Conservation (phyloP, 2,888 invertebrate genomes). For the Peribatodes rhomboidaria region DNA sequence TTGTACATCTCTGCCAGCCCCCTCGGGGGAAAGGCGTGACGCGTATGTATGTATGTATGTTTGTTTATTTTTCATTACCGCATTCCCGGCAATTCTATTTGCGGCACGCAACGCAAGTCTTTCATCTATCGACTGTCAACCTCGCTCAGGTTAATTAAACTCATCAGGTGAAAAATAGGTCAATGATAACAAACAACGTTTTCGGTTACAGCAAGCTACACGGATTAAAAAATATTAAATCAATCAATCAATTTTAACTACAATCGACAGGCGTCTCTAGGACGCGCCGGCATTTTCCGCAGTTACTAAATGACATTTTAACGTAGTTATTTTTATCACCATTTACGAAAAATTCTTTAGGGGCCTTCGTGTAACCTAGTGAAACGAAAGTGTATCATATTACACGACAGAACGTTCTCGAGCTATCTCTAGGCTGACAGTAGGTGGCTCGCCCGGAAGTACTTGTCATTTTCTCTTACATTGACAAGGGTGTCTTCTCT, state of each 20-base stretch:
- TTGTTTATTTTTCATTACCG: too few species aligned
- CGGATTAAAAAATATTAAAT: slow-evolving; percentile 26
- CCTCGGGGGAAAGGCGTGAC: too few species aligned
- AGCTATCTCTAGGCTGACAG: slow-evolving; percentile 44
- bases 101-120: not conserved
- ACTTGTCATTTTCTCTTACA: slow-evolving; percentile 58
- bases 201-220: slow-evolving; percentile 9
- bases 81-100: not conserved
- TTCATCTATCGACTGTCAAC: slow-evolving; percentile 2
- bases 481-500: slow-evolving; percentile 60
- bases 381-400: slow-evolving; percentile 43
- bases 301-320: slow-evolving; percentile 21
- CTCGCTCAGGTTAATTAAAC: slow-evolving; percentile 13
- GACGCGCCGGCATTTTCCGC: slow-evolving; percentile 1
- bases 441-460: slow-evolving; percentile 54
- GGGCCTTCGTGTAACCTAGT: slow-evolving; percentile 34
- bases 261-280: slow-evolving; percentile 21
- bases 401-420: slow-evolving; percentile 27
- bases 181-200: slow-evolving; percentile 21
- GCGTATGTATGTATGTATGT: too few species aligned
- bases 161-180: slow-evolving; percentile 19
- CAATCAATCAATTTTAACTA: slow-evolving; percentile 38
- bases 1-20: too few species aligned
- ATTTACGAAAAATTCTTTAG: slow-evolving; percentile 20
- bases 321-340: slow-evolving; percentile 21